phyloP scores from a whole-genome alignment of 2,797 vertebrate species.

The Gadopsis bispinosus region DNA sequence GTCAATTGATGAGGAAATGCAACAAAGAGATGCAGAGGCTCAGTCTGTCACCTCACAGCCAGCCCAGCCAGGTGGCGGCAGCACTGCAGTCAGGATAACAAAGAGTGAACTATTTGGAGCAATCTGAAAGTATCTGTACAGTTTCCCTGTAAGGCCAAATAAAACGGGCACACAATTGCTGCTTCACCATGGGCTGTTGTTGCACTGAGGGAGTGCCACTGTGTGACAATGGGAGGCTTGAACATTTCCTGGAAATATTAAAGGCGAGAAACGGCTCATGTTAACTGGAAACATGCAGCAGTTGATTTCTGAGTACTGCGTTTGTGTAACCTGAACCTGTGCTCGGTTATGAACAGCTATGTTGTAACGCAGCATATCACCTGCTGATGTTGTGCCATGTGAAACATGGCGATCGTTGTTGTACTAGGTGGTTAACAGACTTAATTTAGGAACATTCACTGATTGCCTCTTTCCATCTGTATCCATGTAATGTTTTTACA shows the following conservation, averaged over 20 bases:
- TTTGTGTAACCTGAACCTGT: constrained; percentile 18
- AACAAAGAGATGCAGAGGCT: constrained; percentile 11
- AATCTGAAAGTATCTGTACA: neutral
- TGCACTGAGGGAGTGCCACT: constrained; percentile 16
- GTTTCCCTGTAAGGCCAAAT: neutral
- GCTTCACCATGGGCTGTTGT: neutral
- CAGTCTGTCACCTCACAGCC: constrained; percentile 2
- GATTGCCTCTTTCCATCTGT: neutral
- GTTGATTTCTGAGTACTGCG: constrained; percentile 16
- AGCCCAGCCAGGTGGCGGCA: neutral
- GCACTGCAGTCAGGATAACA: neutral
- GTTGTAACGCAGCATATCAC: neutral
- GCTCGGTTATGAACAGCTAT: neutral
- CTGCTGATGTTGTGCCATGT: neutral
- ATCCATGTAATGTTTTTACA: neutral
- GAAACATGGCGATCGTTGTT: neutral
- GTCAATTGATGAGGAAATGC: neutral
- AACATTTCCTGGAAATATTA: constrained; percentile 15
- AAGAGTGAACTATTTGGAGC: neutral
- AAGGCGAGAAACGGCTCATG: neutral
- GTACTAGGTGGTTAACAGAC: neutral
- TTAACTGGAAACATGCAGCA: constrained; percentile 1
- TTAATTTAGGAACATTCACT: neutral
- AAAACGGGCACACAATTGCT: neutral
- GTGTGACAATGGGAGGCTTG: constrained; percentile 12